Base-by-base conservation (phyloP, 2,797 vertebrate genomes). In the Dendrocincla tyrannina region DNA sequence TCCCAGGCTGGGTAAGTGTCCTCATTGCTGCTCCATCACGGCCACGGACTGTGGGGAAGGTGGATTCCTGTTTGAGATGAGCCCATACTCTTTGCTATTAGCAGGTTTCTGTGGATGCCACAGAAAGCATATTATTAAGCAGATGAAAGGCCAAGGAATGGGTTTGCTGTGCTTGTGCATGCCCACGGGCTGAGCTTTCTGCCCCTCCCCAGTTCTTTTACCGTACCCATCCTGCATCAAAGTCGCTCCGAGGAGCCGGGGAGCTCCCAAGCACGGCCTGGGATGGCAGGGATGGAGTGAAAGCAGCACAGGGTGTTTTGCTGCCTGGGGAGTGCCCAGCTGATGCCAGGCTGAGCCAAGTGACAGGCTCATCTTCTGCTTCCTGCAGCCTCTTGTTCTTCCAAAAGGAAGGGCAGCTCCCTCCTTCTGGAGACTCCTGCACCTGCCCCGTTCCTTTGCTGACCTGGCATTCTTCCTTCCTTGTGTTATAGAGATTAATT, bases 61-160 rank as follows among this genome's bases (percentile, higher is more conserved):
- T 50, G 87, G 50, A 70, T 86, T 49, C 56, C 5, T 10, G 3
- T 9, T 80, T 25, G 2, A 30, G 58, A 37, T 1, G 0, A 75
- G 83, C 90, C 85, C 76, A 0, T 27, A 6, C 1, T 84, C 93
- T 69, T 9, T 28, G 84, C 88, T 66, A 4, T 72, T 37, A 75
- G 76, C 83, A 86, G 88, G 53, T 96, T 95, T 90, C 92, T 84
- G 2, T 23, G 73, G 86, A 49, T 93, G 93, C 91, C 86, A 67
- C 93, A 84, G 80, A 91, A 60, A 86, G 62, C 4, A 17, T 16
- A 32, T 81, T 91, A 94, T 95, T 91, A 96, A 90, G 88, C 91
- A 95, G 93, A 95, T 96, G 93, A 96, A 96, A 96, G 95, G 86
- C 95, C 73, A 11, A 39, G 90, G 77, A 96, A 64, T 0, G n/a